Percentiles rank a stretch among this genome's conserved stretches.
Conservation (phyloP, 2,113 vertebrate genomes). For the Periophthalmus modestus region DNA sequence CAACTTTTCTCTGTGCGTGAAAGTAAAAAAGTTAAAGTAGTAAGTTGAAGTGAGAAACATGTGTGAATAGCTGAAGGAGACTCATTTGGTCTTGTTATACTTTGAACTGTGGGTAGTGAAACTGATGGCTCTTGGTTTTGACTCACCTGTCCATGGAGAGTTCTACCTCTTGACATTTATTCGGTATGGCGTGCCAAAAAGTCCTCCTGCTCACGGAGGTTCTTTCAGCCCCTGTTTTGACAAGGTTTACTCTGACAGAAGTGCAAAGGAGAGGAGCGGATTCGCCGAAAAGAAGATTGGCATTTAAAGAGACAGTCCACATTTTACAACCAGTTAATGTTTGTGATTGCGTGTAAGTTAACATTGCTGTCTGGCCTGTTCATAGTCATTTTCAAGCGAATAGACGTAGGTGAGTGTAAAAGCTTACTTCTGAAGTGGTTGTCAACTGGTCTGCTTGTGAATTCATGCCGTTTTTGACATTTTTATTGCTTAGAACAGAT, state of each 20-base stretch:
- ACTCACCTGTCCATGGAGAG: constrained; percentile 39
- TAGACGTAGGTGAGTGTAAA: background rate
- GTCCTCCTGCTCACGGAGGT: constrained; percentile 39
- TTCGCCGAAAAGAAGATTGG: constrained; percentile 13
- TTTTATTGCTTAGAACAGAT: too few relatives aligned
- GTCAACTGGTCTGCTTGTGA: background rate
- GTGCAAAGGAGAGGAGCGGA: constrained; percentile 28
- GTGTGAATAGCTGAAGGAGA: background rate
- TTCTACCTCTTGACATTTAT: constrained; percentile 55
- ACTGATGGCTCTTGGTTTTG: constrained; percentile 20
- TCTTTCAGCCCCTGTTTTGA: constrained; percentile 44
- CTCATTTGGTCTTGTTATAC: background rate
- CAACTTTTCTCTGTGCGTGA: too few relatives aligned
- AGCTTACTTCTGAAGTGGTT: background rate
- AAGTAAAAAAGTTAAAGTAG: too few relatives aligned
- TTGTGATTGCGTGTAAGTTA: constrained; percentile 4
- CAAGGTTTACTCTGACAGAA: constrained; percentile 43
- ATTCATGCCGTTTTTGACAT: background rate
- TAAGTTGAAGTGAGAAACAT: constrained; percentile 13
- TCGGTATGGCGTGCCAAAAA: constrained; percentile 42
- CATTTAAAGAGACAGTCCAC: constrained; percentile 14
- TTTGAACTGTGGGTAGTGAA: background rate
- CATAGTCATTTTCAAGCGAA: background rate
- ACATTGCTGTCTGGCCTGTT: background rate
- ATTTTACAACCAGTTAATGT: background rate